Conservation (phyloP, 1,140 invertebrate genomes). For the Monomorium pharaonis region DNA sequence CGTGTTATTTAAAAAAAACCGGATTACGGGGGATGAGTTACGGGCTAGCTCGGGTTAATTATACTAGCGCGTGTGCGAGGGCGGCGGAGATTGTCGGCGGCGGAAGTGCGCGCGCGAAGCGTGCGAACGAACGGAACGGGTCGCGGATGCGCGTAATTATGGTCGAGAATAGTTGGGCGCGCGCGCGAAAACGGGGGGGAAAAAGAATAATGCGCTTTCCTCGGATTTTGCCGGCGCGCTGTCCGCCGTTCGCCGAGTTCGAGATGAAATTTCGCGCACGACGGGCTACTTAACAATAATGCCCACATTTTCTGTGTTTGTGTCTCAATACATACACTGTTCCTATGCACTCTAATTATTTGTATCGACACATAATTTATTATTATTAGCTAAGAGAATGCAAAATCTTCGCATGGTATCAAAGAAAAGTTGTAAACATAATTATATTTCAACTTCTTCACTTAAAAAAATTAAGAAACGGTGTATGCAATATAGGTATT, state of each 20-base stretch:
- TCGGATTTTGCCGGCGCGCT: conserved; percentile 46
- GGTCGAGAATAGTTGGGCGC: conserved; percentile 32
- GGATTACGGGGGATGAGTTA: conserved; percentile 61
- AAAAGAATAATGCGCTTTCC: conserved; percentile 65
- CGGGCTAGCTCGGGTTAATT: conserved; percentile 55
- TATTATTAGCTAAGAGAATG: not conserved
- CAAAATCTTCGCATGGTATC: not conserved
- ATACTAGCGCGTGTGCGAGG: conserved; percentile 38
- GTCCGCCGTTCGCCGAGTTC: not conserved
- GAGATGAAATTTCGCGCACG: conserved; percentile 33
- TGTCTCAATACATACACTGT: not conserved
- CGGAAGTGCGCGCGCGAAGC: conserved; percentile 16
- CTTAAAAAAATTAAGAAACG: not conserved
- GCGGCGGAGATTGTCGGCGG: conserved; percentile 29
- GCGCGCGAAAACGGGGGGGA: not conserved
- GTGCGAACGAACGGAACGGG: conserved; percentile 25
- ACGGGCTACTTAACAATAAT: not conserved
- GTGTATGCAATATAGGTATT: not conserved
- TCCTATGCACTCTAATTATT: not conserved
- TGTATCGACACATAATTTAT: not conserved
- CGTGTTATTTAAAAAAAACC: conserved; percentile 61
- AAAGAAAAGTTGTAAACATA: not conserved
- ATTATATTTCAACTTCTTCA: not conserved
- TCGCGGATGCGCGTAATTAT: conserved; percentile 55
- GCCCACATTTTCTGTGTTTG: not conserved